These are phyloP conservation scores for Caenorhabditis briggsae DNA, from an alignment of 1,140 invertebrate species.

Conservation along the genomic window DNA sequence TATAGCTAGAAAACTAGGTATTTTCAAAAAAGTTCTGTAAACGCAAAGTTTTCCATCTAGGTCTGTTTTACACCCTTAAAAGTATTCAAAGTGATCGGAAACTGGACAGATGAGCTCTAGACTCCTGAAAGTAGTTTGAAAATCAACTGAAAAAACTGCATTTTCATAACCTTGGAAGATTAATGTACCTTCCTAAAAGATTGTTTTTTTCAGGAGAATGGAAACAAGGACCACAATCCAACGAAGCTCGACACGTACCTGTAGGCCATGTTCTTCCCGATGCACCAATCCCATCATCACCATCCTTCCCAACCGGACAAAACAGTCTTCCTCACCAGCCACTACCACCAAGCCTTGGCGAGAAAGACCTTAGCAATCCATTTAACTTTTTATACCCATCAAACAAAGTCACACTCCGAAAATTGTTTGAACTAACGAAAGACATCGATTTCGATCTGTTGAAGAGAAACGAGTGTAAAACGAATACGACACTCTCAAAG, in stretches of 20 bases:
- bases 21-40: too few species aligned
- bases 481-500: conserved; percentile 70
- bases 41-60: too few species aligned
- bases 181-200: background rate
- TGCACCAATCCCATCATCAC: background rate
- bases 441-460: conserved; percentile 65
- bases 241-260: conserved; percentile 8
- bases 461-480: conserved; percentile 65
- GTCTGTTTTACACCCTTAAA: too few species aligned
- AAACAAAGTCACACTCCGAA: conserved; percentile 69
- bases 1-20: too few species aligned
- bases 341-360: conserved; percentile 46
- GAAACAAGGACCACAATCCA: conserved; percentile 54
- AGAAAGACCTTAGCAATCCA: conserved; percentile 40
- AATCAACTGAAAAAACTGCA: too few species aligned
- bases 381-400: conserved; percentile 67
- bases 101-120: too few species aligned
- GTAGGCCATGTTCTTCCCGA: background rate
- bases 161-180: too few species aligned
- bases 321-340: conserved; percentile 58
- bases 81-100: too few species aligned
- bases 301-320: conserved; percentile 22
- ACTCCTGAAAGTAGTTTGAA: too few species aligned
- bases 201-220: conserved; percentile 51
- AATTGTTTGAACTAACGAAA: conserved; percentile 67